Evolutionary conservation across 2,888 invertebrate genomes (phyloP).

Genomic region (Mylabris sibirica): DNA sequence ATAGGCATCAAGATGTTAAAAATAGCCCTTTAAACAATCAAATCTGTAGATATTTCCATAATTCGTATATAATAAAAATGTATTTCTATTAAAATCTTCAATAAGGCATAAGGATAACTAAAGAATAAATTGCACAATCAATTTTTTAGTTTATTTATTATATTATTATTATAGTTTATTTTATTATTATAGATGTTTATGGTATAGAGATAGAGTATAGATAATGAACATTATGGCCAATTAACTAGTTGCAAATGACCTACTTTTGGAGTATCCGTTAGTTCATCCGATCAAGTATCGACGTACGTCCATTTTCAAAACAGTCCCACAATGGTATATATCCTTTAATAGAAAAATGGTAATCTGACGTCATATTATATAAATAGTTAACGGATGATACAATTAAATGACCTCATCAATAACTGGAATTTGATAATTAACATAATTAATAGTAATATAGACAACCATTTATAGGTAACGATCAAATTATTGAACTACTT

Average conservation of each 20-base stretch:
- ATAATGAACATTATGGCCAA: too few species aligned
- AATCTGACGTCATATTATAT: background rate
- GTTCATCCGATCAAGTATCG: background rate
- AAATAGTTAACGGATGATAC: background rate
- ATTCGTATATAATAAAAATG: too few species aligned
- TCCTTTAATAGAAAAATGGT: background rate
- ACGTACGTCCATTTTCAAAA: background rate
- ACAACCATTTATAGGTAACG: background rate
- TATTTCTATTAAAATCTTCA: background rate
- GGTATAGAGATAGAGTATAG: too few species aligned
- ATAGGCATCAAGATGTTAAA: too few species aligned
- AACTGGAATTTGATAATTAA: background rate
- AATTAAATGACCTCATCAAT: slow-evolving; percentile 4
- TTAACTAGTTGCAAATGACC: background rate
- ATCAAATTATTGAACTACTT: background rate
- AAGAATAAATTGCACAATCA: too few species aligned
- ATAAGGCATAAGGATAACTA: too few species aligned
- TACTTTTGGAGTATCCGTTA: background rate
- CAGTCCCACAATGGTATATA: background rate
- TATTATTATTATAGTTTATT: too few species aligned
- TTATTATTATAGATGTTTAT: too few species aligned
- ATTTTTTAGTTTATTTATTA: too few species aligned
- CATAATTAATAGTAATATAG: background rate
- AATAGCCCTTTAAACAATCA: too few species aligned
- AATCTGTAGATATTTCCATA: too few species aligned